Conservation (phyloP, 2,888 invertebrate species). For the Galerucella calmariensis region DNA sequence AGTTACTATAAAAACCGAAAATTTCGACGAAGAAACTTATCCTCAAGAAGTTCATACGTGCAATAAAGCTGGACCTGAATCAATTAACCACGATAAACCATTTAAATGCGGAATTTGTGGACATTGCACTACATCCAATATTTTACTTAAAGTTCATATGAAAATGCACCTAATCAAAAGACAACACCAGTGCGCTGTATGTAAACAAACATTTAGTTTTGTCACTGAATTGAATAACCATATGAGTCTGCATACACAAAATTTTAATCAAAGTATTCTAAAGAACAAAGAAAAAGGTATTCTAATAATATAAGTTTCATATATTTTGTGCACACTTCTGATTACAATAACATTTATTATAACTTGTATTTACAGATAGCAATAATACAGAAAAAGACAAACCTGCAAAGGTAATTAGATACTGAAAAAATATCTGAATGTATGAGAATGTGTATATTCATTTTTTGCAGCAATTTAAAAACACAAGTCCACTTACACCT, state of each 20-base stretch:
- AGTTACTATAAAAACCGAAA: slow-evolving; percentile 32
- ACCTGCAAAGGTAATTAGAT: slow-evolving; percentile 1
- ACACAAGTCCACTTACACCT: slow-evolving; percentile 22
- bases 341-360: background rate
- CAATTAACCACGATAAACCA: slow-evolving; percentile 22
- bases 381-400: slow-evolving; percentile 1
- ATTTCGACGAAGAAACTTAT: slow-evolving; percentile 21
- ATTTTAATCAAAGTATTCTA: slow-evolving; percentile 5
- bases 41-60: slow-evolving; percentile 6
- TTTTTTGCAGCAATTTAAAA: slow-evolving; percentile 28
- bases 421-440: background rate
- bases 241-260: slow-evolving; percentile 23
- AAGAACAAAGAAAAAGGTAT: background rate
- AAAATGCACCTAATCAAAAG: slow-evolving; percentile 37
- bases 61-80: background rate
- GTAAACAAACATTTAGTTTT: slow-evolving; percentile 34
- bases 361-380: background rate
- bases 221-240: slow-evolving; percentile 35
- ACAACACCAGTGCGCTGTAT: slow-evolving; percentile 30
- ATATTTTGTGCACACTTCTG: too few species aligned
- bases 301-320: background rate
- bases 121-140: slow-evolving; percentile 33
- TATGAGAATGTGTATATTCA: background rate
- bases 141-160: slow-evolving; percentile 34
- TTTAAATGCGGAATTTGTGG: slow-evolving; percentile 40